Evolutionary conservation across 1,140 invertebrate genomes (phyloP).

Genomic region (Drosophila triauraria): DNA sequence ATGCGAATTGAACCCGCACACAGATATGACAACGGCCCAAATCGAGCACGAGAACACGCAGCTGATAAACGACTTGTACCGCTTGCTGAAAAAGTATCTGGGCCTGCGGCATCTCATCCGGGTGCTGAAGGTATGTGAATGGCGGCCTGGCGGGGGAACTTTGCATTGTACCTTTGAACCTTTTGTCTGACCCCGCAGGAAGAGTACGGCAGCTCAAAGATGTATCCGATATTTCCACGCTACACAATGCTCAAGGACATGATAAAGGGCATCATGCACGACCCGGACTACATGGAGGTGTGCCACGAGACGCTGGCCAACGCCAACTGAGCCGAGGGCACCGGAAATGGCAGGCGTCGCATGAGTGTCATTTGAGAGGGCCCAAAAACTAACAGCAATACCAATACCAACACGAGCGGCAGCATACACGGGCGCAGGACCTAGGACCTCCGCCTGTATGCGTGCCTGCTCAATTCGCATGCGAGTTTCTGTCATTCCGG

Average conservation of each 20-base stretch:
- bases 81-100: constrained; percentile 95
- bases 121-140: constrained; percentile 91
- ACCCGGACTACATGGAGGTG: constrained; percentile 97
- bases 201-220: constrained; percentile 94
- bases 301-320: constrained; percentile 90
- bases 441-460: constrained; percentile 7
- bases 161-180: constrained; percentile 27
- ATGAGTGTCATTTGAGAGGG: constrained; percentile 81
- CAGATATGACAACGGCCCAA: constrained; percentile 96
- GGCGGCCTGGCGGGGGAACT: constrained; percentile 12
- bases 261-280: constrained; percentile 97
- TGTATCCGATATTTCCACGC: constrained; percentile 96
- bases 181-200: constrained; percentile 86
- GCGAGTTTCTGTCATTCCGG: constrained; percentile 72
- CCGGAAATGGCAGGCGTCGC: constrained; percentile 81
- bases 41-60: constrained; percentile 97
- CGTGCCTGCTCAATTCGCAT: constrained; percentile 49
- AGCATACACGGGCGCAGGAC: constrained; percentile 35
- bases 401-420: constrained; percentile 42
- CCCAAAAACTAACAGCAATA: constrained; percentile 51
- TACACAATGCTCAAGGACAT: constrained; percentile 98
- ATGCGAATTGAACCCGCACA: not conserved
- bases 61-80: constrained; percentile 96
- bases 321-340: constrained; percentile 82
- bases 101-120: constrained; percentile 94